phyloP scores from a whole-genome alignment of 2,888 invertebrate genomes.

The Ophonus ardosiacus region DNA sequence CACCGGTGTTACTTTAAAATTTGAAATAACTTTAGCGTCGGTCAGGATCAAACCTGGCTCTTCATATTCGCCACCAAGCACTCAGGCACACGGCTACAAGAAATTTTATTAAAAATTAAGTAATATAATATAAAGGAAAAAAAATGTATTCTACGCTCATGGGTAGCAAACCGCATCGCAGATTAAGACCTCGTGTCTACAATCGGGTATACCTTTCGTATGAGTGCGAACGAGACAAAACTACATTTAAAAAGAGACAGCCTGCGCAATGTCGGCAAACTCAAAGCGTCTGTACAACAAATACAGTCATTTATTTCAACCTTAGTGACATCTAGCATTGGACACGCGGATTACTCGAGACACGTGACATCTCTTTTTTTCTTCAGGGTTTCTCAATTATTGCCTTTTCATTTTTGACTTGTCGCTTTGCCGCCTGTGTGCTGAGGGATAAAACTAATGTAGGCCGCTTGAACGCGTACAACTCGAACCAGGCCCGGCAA shows the following conservation, averaged over 20 bases:
- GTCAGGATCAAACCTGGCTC: no score
- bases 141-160: background rate
- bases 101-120: no score
- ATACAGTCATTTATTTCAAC: constrained; percentile 76
- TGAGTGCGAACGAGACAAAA: constrained; percentile 14
- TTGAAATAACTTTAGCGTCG: no score
- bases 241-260: background rate
- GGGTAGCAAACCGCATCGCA: constrained; percentile 55
- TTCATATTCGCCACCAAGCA: no score
- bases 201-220: constrained; percentile 5
- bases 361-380: constrained; percentile 65
- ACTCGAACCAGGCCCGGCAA: no score
- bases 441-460: constrained; percentile 30
- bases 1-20: no score
- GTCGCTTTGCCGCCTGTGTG: background rate
- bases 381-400: constrained; percentile 56
- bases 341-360: constrained; percentile 75
- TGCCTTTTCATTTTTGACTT: constrained; percentile 54
- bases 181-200: constrained; percentile 62
- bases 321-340: constrained; percentile 75
- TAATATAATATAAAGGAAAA: background rate
- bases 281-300: constrained; percentile 69
- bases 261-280: constrained; percentile 66
- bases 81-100: no score
- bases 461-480: constrained; percentile 28